Evolutionary conservation across 2,113 vertebrate species (phyloP).

Genomic region (Elephas maximus): DNA sequence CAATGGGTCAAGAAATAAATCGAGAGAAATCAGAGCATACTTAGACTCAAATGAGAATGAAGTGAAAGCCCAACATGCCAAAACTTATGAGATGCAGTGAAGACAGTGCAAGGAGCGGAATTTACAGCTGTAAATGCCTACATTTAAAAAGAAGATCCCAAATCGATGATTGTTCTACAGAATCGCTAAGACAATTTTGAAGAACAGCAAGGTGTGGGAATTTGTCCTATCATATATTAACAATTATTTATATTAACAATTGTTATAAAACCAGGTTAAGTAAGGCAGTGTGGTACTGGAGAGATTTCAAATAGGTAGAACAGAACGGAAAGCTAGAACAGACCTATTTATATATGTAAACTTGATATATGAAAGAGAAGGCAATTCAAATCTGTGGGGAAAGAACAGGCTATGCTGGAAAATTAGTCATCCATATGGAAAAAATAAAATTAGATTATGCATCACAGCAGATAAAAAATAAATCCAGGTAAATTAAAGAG

Average conservation of each 20-base stretch:
- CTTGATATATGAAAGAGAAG: background rate
- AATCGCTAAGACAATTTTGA: background rate
- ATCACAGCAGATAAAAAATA: conserved; percentile 17
- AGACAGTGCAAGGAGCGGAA: too few species aligned
- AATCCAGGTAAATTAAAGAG: conserved; percentile 32
- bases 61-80: background rate
- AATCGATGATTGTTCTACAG: background rate
- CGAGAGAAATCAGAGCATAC: background rate
- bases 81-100: too few species aligned
- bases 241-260: background rate
- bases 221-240: background rate
- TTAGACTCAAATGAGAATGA: background rate
- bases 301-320: background rate
- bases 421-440: background rate
- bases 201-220: background rate
- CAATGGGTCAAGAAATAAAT: background rate
- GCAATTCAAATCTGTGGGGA: background rate
- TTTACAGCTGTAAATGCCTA: too few species aligned
- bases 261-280: background rate
- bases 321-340: background rate
- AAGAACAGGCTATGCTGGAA: background rate
- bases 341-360: background rate
- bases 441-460: conserved; percentile 60
- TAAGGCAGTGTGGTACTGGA: background rate
- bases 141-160: background rate